Percentiles rank a stretch among this genome's conserved stretches.
These are phyloP conservation scores for Sylvia borin DNA, from an alignment of 2,797 vertebrate genomes.

Conservation along the genomic window DNA sequence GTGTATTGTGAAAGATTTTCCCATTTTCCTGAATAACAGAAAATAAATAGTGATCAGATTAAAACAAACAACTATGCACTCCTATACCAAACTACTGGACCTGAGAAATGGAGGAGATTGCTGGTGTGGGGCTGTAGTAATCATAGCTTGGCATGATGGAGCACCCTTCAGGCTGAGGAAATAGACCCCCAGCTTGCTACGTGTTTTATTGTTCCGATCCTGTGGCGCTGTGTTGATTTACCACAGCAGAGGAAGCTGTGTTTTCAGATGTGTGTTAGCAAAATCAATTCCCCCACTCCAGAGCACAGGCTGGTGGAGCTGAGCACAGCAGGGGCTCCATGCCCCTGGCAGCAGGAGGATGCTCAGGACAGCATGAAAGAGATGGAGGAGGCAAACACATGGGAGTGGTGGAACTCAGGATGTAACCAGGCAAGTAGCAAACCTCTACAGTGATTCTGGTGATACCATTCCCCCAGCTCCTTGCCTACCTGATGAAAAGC, in stretches of 20 bases:
- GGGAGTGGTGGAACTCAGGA: neutral
- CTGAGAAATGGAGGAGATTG: slow-evolving; percentile 31
- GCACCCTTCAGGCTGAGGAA: slow-evolving; percentile 50
- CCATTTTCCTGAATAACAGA: neutral
- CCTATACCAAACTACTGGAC: neutral
- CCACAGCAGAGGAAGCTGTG: neutral
- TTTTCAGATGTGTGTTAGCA: neutral
- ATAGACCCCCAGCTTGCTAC: slow-evolving; percentile 45
- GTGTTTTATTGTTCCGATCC: slow-evolving; percentile 27
- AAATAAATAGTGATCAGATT: slow-evolving; percentile 50
- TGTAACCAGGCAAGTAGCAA: neutral
- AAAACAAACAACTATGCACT: slow-evolving; percentile 32
- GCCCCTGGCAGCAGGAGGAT: rapidly evolving
- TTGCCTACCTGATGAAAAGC: neutral
- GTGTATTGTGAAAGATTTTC: neutral
- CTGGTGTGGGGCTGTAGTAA: slow-evolving; percentile 24
- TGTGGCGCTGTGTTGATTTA: slow-evolving; percentile 45
- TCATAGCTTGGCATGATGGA: slow-evolving; percentile 35
- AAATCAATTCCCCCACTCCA: neutral
- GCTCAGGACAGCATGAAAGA: neutral
- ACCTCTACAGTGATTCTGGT: neutral
- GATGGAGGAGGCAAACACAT: neutral
- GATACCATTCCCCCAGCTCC: rapidly evolving
- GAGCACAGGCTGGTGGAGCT: neutral
- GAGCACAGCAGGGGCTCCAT: neutral